These are phyloP conservation scores for Neoascia interrupta DNA, from an alignment of 2,888 invertebrate species.

Conservation along the genomic window DNA sequence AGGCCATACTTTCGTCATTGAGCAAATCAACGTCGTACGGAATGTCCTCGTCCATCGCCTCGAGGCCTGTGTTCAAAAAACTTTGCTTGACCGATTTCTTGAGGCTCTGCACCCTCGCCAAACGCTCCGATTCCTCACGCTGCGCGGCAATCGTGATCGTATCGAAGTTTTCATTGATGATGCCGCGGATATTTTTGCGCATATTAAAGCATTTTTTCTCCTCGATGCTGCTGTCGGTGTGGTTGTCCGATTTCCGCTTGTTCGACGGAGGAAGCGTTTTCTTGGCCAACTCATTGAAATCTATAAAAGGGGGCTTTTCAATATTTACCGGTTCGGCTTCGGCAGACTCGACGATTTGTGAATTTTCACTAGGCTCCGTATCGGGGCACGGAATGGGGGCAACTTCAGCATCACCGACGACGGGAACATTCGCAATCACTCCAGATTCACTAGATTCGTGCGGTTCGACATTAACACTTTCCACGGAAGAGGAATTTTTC, in stretches of 20 bases:
- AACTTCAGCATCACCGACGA: too few relatives aligned
- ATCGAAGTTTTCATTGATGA: constrained; percentile 95
- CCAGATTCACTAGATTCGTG: neutral
- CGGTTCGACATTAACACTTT: neutral
- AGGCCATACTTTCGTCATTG: constrained; percentile 70
- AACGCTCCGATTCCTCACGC: constrained; percentile 93
- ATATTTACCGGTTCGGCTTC: constrained; percentile 31
- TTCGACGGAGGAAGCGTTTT: constrained; percentile 13
- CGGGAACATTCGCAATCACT: neutral
- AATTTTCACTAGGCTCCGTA: neutral
- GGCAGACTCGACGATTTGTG: neutral
- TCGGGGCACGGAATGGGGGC: neutral
- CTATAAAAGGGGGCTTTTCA: constrained; percentile 10
- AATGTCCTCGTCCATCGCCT: constrained; percentile 69
- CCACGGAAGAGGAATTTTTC: constrained; percentile 7
- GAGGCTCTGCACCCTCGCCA: constrained; percentile 91
- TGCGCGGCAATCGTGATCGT: constrained; percentile 95
- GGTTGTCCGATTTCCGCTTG: constrained; percentile 53
- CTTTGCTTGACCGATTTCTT: constrained; percentile 90
- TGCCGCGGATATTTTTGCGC: constrained; percentile 93
- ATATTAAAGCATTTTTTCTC: constrained; percentile 82
- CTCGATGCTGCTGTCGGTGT: constrained; percentile 69
- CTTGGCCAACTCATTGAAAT: constrained; percentile 1
- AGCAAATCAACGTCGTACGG: constrained; percentile 71
- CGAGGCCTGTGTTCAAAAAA: constrained; percentile 87